Conservation (phyloP, 2,113 vertebrate species). For the Corvus moneduloides region DNA sequence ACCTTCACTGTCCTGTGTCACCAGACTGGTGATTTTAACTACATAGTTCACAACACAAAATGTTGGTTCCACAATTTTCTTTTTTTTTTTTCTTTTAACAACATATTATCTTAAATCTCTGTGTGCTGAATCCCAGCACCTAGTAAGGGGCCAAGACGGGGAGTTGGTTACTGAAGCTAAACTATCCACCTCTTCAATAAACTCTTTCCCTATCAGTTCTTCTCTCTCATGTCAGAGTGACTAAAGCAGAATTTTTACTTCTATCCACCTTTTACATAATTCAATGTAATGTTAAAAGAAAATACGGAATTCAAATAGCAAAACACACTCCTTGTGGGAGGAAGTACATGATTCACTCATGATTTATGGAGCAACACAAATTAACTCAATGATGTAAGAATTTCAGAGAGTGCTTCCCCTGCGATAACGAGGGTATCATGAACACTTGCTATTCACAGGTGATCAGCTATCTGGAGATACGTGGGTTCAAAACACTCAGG, state of each 20-base stretch:
- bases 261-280: background rate
- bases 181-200: background rate
- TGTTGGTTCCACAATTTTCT: accelerated
- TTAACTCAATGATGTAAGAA: background rate
- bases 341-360: background rate
- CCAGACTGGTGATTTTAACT: background rate
- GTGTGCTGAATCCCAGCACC: background rate
- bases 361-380: slow-evolving; percentile 25
- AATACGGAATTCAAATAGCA: background rate
- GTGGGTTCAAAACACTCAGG: background rate
- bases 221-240: background rate
- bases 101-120: background rate
- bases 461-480: background rate
- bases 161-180: background rate
- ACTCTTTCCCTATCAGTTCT: background rate
- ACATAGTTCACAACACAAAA: background rate
- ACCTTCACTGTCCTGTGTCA: background rate
- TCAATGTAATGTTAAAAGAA: background rate
- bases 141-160: background rate
- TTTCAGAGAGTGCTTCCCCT: background rate
- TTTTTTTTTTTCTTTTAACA: background rate
- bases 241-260: background rate
- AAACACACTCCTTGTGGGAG: slow-evolving; percentile 1
- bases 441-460: background rate
- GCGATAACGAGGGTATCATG: background rate